Evolutionary conservation across 2,888 invertebrate genomes (phyloP), one percentile per base, ranked within the genome.

Genomic region (Tenthredo distinguenda): DNA sequence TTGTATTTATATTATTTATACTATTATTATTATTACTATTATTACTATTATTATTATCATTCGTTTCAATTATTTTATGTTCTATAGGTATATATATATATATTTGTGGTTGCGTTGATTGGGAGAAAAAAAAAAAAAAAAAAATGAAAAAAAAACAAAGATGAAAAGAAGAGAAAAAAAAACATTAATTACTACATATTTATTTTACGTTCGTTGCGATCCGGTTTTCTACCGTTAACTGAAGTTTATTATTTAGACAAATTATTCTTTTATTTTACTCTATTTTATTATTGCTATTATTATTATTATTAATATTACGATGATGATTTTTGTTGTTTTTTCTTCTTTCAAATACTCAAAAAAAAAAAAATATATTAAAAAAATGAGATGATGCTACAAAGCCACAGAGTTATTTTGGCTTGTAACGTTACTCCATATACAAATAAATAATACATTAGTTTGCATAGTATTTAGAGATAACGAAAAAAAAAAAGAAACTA

Each of bases 1-100:
- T 81, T 81, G 65, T 86, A 81, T 86, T 86, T 86, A 86, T 85
- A 86, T 85, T 87, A 85, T 87, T 87, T 86, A 86, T 87, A 74
- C 71, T 86, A 84, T 84, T 50, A 77, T 40, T 55, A 50, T 76
- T 76, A 50, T 55, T 77, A 55, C 55, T 31, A 43, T 43, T 15
- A 77, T 18, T 55, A 77, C 31, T 55, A 55, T 84, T 47, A 76
- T 34, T 47, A 76, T 26, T 50, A 50, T 31, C 50, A 47, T 74
- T 74, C 21, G 74, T n/a, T 74, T 74, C 74, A 43, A 43, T 43
- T 74, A 74, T 74, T 74, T 74, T 74, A 74, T 40, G 74, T 74
- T 74, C 43, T 74, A 74, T 74, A 43, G 5, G 10, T 68, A 31
- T 31, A 62, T 62, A 58, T 21, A 26, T 62, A 62, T 68, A 31